Percentiles rank a stretch among this genome's conserved stretches.
These are phyloP conservation scores for Paracanthobrama guichenoti DNA, from an alignment of 2,113 vertebrate species.

Conservation along the genomic window DNA sequence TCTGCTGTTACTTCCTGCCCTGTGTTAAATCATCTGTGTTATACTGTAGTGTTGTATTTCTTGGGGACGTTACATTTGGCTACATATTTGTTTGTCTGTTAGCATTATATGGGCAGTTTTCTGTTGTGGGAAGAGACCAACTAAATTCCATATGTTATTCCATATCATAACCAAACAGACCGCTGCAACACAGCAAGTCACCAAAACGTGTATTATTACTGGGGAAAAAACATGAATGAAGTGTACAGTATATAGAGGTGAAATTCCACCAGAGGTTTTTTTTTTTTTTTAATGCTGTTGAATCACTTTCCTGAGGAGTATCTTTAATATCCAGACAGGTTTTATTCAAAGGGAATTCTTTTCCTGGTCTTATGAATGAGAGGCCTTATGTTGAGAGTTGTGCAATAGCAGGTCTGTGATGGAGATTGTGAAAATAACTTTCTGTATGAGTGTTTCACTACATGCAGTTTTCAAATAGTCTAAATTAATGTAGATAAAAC, in stretches of 20 bases:
- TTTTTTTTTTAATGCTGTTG: constrained; percentile 45
- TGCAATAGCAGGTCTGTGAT: constrained; percentile 71
- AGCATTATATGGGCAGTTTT: neutral
- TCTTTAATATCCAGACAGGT: constrained; percentile 8
- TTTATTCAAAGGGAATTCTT: constrained; percentile 12
- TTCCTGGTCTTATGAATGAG: constrained; percentile 50
- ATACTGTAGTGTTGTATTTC: constrained; percentile 35
- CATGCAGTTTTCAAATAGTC: constrained; percentile 23
- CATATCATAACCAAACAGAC: constrained; percentile 46
- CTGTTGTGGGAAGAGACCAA: constrained; percentile 48
- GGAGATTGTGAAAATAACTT: constrained; percentile 39
- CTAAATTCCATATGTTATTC: constrained; percentile 37
- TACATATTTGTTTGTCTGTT: neutral
- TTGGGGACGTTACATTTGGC: constrained; percentile 5
- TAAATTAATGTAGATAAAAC: constrained; percentile 8
- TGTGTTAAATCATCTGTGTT: constrained; percentile 26
- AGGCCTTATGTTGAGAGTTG: constrained; percentile 74
- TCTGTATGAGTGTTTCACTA: constrained; percentile 33
- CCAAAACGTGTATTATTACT: constrained; percentile 48
- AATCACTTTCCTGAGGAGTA: constrained; percentile 59
- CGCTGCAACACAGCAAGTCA: constrained; percentile 27
- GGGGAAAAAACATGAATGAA: constrained; percentile 35
- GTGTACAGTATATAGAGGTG: constrained; percentile 56
- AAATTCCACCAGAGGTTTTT: constrained; percentile 13
- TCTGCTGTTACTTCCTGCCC: constrained; percentile 8